These are phyloP conservation scores for Harpalus rufipes DNA, from an alignment of 2,888 invertebrate species.

Conservation along the genomic window DNA sequence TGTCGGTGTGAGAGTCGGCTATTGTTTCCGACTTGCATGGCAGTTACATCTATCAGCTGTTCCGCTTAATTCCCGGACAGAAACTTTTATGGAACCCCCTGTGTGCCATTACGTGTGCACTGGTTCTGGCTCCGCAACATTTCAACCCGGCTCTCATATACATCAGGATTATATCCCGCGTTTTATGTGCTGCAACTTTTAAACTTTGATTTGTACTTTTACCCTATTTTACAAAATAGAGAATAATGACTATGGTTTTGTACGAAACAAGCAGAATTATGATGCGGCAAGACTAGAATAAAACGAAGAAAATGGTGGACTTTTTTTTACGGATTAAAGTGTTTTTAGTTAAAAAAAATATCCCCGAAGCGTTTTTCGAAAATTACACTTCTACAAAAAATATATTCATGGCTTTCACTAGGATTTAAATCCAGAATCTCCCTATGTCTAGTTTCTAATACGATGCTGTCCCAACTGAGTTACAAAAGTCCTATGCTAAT, in stretches of 20 bases:
- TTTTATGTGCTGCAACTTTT: constrained; percentile 51
- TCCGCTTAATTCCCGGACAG: constrained; percentile 61
- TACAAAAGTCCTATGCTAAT: no score
- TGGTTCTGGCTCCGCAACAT: constrained; percentile 9
- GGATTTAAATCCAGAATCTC: no score
- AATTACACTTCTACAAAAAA: no score
- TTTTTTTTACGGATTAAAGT: no score
- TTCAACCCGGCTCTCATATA: constrained; percentile 47
- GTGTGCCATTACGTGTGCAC: constrained; percentile 50
- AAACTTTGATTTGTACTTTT: constrained; percentile 31
- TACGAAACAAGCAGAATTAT: not conserved
- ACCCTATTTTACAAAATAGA: not conserved
- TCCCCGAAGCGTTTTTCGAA: no score
- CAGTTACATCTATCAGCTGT: constrained; percentile 63
- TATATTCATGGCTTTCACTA: no score
- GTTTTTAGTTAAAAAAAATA: no score
- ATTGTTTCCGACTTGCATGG: constrained; percentile 56
- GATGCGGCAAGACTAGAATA: no score
- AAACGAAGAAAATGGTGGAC: no score
- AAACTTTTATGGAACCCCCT: constrained; percentile 58
- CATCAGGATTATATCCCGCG: constrained; percentile 51
- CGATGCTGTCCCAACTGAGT: no score
- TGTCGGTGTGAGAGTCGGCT: constrained; percentile 48
- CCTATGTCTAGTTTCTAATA: no score
- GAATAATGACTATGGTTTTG: no score